Percentiles rank a stretch among this genome's conserved stretches.
phyloP scores from a whole-genome alignment of 2,888 invertebrate genomes.

The Hermodice carunculata region DNA sequence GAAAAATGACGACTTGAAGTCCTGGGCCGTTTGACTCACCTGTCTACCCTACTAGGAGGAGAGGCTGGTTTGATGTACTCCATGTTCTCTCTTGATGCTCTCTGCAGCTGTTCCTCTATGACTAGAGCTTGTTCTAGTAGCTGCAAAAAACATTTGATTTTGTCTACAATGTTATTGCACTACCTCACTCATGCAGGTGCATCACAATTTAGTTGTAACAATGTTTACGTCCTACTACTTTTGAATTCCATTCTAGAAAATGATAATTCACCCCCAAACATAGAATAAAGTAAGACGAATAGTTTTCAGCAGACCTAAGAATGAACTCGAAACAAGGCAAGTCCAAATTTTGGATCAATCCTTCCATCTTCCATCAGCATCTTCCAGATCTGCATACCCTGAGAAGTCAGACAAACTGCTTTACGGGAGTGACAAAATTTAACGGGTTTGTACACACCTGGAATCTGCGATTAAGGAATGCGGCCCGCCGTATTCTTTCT shows the following conservation, averaged over 20 bases:
- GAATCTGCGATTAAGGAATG: slow-evolving; percentile 45
- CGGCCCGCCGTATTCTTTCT: slow-evolving; percentile 38
- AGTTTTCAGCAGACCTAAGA: not conserved
- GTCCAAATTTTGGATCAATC: not conserved
- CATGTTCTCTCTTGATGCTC: slow-evolving; percentile 76
- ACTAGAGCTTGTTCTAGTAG: slow-evolving; percentile 97
- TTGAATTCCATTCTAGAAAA: not conserved
- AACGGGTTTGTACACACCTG: slow-evolving; percentile 29
- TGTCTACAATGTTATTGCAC: no score
- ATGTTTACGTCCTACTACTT: no score
- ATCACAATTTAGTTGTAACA: no score
- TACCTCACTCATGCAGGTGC: no score
- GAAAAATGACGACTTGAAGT: no score
- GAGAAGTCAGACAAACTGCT: no score
- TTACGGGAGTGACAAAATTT: not conserved
- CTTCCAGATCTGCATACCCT: no score
- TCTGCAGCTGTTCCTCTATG: slow-evolving; percentile 97
- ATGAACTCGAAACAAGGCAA: not conserved
- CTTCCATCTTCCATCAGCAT: no score
- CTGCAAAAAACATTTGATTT: slow-evolving; percentile 73
- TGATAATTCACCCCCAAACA: not conserved
- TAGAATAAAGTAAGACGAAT: not conserved
- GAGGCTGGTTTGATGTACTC: no score
- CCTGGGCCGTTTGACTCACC: no score
- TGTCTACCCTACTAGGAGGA: no score